Conservation (phyloP, 1,140 invertebrate species). For the Hyphantria cunea region DNA sequence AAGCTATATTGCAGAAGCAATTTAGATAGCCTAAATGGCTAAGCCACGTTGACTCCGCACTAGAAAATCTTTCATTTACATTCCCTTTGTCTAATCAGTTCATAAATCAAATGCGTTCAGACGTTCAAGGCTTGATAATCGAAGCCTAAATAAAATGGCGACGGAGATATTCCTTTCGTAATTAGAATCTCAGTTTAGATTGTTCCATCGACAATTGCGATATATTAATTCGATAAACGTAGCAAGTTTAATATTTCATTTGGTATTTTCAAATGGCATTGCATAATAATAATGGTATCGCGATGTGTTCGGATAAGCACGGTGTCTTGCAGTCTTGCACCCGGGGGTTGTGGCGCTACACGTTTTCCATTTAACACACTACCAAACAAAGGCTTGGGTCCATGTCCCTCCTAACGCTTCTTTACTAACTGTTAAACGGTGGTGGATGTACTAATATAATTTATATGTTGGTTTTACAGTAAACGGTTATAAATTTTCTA, state of each 20-base stretch:
- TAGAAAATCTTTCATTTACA: slow-evolving; percentile 46
- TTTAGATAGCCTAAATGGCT: slow-evolving; percentile 13
- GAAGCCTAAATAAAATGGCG: slow-evolving; percentile 50
- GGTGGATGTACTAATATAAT: slow-evolving; percentile 32
- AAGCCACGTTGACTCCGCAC: slow-evolving; percentile 9
- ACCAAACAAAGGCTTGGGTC: slow-evolving; percentile 40
- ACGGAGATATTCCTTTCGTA: slow-evolving; percentile 47
- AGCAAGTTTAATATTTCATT: slow-evolving; percentile 54
- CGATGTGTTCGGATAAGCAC: slow-evolving; percentile 73
- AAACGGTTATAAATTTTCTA: slow-evolving; percentile 9
- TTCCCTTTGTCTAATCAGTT: slow-evolving; percentile 46
- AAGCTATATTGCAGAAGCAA: slow-evolving; percentile 22
- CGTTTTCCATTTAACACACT: slow-evolving; percentile 44
- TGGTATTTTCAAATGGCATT: slow-evolving; percentile 49
- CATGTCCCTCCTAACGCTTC: slow-evolving; percentile 43
- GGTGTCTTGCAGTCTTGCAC: slow-evolving; percentile 46
- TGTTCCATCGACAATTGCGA: slow-evolving; percentile 60
- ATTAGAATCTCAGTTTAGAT: slow-evolving; percentile 62
- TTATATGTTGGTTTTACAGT: slow-evolving; percentile 33
- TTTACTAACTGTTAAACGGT: slow-evolving; percentile 37
- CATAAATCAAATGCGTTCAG: slow-evolving; percentile 46
- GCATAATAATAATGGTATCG: slow-evolving; percentile 43
- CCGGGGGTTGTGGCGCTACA: slow-evolving; percentile 60
- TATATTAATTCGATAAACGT: slow-evolving; percentile 63
- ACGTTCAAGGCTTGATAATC: slow-evolving; percentile 42